Evolutionary conservation across 2,888 invertebrate species (phyloP).

Genomic region (Parasteatoda lunata): DNA sequence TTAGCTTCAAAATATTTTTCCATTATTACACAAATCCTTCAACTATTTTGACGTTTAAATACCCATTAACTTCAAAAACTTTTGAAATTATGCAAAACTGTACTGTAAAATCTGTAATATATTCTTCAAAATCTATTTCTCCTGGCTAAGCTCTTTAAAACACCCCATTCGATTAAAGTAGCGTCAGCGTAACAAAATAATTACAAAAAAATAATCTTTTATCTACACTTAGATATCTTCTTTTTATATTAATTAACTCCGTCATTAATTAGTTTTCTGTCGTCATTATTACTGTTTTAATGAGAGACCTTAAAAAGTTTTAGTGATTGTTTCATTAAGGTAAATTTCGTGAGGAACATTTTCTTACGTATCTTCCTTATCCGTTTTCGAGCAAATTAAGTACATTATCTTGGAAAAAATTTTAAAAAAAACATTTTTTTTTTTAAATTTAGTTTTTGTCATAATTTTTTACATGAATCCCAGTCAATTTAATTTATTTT

Average conservation of each 20-base stretch:
- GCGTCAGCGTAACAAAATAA: too few species aligned
- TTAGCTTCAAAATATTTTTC: too few species aligned
- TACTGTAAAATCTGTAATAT: too few species aligned
- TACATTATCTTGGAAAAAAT: constrained; percentile 12
- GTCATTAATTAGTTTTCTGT: constrained; percentile 25
- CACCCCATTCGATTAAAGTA: too few species aligned
- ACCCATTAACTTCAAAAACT: too few species aligned
- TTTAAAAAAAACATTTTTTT: neutral
- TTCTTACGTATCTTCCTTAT: constrained; percentile 23
- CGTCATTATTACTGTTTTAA: constrained; percentile 30
- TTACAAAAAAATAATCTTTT: constrained; percentile 4
- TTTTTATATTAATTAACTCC: constrained; percentile 39
- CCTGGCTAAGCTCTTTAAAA: too few species aligned
- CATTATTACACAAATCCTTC: too few species aligned
- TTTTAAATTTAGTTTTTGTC: constrained; percentile 1
- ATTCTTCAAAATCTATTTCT: too few species aligned
- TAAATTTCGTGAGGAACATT: constrained; percentile 17
- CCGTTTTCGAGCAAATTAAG: constrained; percentile 22
- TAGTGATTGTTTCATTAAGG: constrained; percentile 17
- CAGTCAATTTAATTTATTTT: too few species aligned
- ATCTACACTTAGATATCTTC: constrained; percentile 19
- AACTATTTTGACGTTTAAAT: too few species aligned
- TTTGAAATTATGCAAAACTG: too few species aligned
- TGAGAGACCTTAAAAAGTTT: constrained; percentile 26
- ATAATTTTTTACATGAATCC: neutral